Conservation (phyloP, 2,888 invertebrate genomes). For the Drepana falcataria region DNA sequence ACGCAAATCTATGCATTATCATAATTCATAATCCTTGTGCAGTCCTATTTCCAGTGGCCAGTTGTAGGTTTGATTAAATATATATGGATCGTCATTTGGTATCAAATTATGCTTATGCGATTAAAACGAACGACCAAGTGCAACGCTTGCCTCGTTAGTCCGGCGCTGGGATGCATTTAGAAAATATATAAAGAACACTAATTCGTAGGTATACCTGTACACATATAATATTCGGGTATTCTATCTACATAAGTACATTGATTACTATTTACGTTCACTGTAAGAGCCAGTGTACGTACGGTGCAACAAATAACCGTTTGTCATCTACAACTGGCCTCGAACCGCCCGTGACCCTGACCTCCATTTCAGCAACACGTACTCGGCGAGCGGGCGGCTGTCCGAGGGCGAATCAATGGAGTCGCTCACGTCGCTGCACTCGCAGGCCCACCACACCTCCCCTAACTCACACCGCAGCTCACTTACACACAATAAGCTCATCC, state of each 20-base stretch:
- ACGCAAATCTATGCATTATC: conserved; percentile 14
- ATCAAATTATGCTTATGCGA: no score
- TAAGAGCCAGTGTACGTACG: background rate
- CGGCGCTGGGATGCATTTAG: no score
- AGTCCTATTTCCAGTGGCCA: conserved; percentile 53
- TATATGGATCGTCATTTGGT: no score
- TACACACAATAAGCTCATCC: conserved; percentile 80
- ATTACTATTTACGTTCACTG: no score
- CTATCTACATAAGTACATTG: no score
- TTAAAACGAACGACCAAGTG: no score
- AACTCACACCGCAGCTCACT: conserved; percentile 82
- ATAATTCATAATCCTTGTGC: conserved; percentile 47
- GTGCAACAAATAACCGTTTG: background rate
- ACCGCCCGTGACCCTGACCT: conserved; percentile 53
- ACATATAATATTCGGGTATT: no score
- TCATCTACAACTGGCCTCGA: conserved; percentile 44
- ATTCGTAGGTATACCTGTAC: no score
- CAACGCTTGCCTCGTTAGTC: no score
- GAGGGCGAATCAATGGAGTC: conserved; percentile 95
- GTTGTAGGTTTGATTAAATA: conserved; percentile 29
- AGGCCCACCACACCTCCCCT: conserved; percentile 85
- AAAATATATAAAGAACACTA: no score
- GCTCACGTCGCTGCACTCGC: conserved; percentile 87
- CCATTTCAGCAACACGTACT: conserved; percentile 83
- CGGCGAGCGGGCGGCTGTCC: conserved; percentile 86